These are phyloP conservation scores for Diarsia dahlii DNA, from an alignment of 2,888 invertebrate species.

Conservation along the genomic window DNA sequence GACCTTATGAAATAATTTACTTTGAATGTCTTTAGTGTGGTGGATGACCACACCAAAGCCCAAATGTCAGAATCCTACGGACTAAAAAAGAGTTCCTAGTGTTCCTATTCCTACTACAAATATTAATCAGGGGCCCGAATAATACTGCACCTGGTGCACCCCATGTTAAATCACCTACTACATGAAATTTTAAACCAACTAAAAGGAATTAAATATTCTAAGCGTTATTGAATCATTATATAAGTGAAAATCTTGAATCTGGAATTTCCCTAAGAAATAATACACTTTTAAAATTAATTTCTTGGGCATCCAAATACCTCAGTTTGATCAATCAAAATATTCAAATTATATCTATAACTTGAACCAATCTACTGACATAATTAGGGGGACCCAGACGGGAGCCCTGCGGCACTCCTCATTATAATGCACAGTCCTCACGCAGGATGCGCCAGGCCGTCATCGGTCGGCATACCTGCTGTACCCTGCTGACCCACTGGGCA, in stretches of 20 bases:
- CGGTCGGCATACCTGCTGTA: constrained; percentile 75
- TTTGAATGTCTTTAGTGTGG: too few species aligned
- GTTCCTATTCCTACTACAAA: too few species aligned
- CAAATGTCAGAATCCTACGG: not conserved
- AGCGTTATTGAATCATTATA: not conserved
- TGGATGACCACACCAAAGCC: too few species aligned
- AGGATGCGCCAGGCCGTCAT: constrained; percentile 74
- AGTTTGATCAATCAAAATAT: not conserved
- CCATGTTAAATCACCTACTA: not conserved
- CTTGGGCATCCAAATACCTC: not conserved
- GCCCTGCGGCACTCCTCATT: constrained; percentile 74
- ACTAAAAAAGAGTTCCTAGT: not conserved
- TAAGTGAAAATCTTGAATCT: too few species aligned
- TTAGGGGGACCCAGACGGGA: constrained; percentile 59
- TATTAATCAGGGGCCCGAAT: too few species aligned
- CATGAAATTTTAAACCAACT: not conserved
- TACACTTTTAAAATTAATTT: not conserved
- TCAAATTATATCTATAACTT: not conserved
- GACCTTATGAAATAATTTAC: too few species aligned
- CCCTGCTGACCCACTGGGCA: constrained; percentile 81
- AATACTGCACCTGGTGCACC: not conserved
- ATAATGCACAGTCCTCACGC: constrained; percentile 74
- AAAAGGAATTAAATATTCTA: not conserved
- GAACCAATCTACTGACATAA: constrained; percentile 32
- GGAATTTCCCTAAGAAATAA: not conserved